Evolutionary conservation across 2,113 vertebrate species (phyloP).

Genomic region (Zosterops pallidus): DNA sequence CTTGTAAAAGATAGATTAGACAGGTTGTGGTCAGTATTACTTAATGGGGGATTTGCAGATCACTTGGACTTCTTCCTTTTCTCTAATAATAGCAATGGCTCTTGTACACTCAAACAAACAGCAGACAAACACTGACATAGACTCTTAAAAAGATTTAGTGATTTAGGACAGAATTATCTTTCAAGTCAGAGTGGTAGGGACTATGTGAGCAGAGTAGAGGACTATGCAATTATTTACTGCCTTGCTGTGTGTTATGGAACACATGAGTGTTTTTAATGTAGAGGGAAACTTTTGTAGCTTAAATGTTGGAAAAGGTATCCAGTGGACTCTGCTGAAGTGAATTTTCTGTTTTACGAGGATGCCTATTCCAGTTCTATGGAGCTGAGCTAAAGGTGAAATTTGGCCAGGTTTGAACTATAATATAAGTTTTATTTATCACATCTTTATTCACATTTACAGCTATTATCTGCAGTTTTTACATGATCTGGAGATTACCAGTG

Average conservation of each 20-base stretch:
- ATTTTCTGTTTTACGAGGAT: background rate
- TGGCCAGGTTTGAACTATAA: background rate
- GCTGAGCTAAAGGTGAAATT: background rate
- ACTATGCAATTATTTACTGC: background rate
- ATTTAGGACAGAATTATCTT: background rate
- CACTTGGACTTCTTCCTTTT: background rate
- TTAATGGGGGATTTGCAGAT: background rate
- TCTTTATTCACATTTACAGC: background rate
- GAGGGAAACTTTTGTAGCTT: background rate
- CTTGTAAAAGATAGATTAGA: background rate
- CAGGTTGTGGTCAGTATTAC: background rate
- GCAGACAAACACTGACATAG: background rate
- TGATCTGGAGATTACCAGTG: background rate
- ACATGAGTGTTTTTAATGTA: background rate
- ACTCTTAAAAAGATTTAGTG: background rate
- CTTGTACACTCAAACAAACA: background rate
- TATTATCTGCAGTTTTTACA: background rate
- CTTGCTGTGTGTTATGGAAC: background rate
- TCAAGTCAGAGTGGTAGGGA: background rate
- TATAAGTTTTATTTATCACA: background rate
- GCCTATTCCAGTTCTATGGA: background rate
- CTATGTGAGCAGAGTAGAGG: background rate
- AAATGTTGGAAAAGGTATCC: background rate
- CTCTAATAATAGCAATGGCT: background rate
- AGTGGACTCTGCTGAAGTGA: background rate